Conservation (phyloP, 2,888 invertebrate genomes). For the Iphiclides podalirius region DNA sequence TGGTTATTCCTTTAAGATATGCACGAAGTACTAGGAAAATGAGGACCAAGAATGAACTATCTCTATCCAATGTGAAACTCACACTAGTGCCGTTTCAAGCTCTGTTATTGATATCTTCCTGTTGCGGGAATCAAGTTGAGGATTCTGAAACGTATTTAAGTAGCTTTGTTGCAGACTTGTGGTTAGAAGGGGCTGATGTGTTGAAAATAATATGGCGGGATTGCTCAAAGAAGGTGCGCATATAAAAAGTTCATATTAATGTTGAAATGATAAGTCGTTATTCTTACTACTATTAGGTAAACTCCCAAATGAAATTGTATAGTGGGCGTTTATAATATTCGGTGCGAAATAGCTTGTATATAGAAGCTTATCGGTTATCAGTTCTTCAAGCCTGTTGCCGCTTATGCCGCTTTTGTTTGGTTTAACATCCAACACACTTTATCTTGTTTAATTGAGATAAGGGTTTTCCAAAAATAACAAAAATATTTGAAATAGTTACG, state of each 20-base stretch:
- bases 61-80: constrained; percentile 39
- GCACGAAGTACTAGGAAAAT: constrained; percentile 42
- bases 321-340: no score
- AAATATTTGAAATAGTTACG: no score
- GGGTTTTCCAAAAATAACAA: no score
- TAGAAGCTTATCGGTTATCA: no score
- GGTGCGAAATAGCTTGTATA: no score
- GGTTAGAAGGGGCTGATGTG: constrained; percentile 70
- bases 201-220: constrained; percentile 71
- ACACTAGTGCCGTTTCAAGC: constrained; percentile 40
- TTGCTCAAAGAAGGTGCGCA: constrained; percentile 68
- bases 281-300: neutral
- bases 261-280: neutral
- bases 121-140: constrained; percentile 45
- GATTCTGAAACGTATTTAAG: constrained; percentile 61
- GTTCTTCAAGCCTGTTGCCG: no score
- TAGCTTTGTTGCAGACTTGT: constrained; percentile 66
- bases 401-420: no score
- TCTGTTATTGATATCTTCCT: constrained; percentile 41
- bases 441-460: no score
- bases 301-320: no score
- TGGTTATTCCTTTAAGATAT: constrained; percentile 39
- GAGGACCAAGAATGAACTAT: constrained; percentile 45
- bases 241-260: no score
- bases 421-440: no score